phyloP scores from a whole-genome alignment of 1,140 invertebrate species.

The Brachionus rubens region DNA sequence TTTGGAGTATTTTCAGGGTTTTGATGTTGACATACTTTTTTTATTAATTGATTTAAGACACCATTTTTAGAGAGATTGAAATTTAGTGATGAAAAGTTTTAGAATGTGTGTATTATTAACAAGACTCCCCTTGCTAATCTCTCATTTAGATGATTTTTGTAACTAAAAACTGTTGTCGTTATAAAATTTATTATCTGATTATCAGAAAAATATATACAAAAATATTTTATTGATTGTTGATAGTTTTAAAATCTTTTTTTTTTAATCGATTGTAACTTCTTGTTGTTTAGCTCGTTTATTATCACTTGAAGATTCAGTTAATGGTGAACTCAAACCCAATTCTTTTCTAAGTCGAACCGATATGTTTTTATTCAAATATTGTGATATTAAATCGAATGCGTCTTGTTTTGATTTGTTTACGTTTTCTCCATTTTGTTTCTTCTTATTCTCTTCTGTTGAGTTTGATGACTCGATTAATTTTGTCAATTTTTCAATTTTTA shows the following conservation, averaged over 20 bases:
- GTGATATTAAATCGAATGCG: slow-evolving; percentile 15
- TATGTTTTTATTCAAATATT: slow-evolving; percentile 22
- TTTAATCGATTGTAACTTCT: background rate
- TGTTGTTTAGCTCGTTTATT: slow-evolving; percentile 30
- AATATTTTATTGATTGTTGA: too few relatives aligned
- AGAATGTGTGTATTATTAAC: too few relatives aligned
- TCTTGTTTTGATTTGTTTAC: background rate
- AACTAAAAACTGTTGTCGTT: too few relatives aligned
- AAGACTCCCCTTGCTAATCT: too few relatives aligned
- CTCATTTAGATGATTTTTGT: too few relatives aligned
- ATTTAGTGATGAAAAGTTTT: too few relatives aligned
- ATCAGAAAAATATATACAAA: background rate
- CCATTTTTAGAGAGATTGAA: too few relatives aligned
- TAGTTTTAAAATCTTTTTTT: too few relatives aligned
- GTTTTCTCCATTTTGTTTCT: background rate
- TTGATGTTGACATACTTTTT: too few relatives aligned
- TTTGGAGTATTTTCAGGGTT: too few relatives aligned
- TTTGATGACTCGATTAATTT: background rate
- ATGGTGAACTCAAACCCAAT: background rate
- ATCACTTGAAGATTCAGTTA: background rate
- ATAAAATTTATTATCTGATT: background rate
- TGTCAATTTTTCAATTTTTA: background rate
- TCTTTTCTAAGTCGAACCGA: background rate
- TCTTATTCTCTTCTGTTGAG: background rate
- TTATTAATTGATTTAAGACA: too few relatives aligned